Conservation (phyloP, 2,113 vertebrate genomes). For the Suncus etruscus region DNA sequence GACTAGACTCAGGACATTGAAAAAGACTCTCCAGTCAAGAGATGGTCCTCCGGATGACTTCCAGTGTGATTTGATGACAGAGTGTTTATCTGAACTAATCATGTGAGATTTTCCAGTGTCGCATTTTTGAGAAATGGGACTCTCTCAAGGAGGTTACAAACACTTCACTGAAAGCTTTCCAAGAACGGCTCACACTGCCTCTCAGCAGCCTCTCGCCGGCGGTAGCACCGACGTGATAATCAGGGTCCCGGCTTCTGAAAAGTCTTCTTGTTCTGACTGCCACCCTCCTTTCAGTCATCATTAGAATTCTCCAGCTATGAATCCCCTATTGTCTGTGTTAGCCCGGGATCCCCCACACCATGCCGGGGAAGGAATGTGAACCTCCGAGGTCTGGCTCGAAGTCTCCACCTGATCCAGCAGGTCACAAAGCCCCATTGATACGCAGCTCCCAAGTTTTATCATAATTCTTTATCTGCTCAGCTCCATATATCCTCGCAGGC, state of each 20-base stretch:
- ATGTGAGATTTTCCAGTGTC: constrained; percentile 73
- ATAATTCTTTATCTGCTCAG: constrained; percentile 81
- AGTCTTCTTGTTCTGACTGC: constrained; percentile 83
- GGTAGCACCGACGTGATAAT: constrained; percentile 76
- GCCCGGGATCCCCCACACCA: constrained; percentile 81
- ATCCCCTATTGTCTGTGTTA: constrained; percentile 83
- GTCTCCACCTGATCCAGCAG: constrained; percentile 80
- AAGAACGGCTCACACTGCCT: constrained; percentile 69
- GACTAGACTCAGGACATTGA: constrained; percentile 52
- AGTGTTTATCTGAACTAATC: constrained; percentile 74
- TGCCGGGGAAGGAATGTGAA: constrained; percentile 82
- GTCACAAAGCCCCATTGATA: constrained; percentile 84
- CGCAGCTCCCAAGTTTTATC: constrained; percentile 75
- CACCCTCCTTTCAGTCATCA: constrained; percentile 81
- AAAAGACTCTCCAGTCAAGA: constrained; percentile 62
- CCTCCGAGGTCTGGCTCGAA: constrained; percentile 78
- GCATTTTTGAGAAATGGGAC: constrained; percentile 76
- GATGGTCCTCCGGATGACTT: constrained; percentile 37
- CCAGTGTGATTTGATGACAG: constrained; percentile 47
- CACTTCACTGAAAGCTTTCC: constrained; percentile 78
- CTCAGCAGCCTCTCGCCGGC: constrained; percentile 62
- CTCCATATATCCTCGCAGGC: constrained; percentile 69
- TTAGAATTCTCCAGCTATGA: constrained; percentile 82
- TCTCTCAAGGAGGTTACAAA: constrained; percentile 79
- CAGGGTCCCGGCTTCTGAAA: constrained; percentile 80